Percentiles rank a stretch among this genome's conserved stretches.
Conservation (phyloP, 2,113 vertebrate species). For the Callorhinus ursinus region DNA sequence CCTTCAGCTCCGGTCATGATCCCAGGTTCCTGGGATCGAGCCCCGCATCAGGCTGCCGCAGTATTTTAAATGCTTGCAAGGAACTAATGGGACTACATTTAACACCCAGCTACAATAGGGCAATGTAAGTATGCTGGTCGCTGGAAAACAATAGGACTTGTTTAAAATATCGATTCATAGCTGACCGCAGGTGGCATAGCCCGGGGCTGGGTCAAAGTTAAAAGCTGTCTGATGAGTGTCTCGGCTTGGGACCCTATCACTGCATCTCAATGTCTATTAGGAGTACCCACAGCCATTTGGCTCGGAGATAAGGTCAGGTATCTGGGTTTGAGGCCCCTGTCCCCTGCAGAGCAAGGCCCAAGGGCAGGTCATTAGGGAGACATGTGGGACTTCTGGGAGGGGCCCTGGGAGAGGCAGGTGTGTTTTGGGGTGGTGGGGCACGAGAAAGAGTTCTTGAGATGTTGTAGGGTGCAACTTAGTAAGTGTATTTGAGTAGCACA, state of each 20-base stretch:
- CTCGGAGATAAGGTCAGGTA: background rate
- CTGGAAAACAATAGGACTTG: background rate
- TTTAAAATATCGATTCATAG: background rate
- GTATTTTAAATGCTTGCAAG: background rate
- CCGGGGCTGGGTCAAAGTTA: background rate
- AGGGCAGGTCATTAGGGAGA: background rate
- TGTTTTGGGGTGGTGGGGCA: background rate
- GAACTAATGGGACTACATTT: background rate
- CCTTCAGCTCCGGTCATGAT: no score
- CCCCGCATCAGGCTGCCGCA: no score
- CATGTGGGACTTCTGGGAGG: background rate
- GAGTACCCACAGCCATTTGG: background rate
- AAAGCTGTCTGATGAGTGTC: no score
- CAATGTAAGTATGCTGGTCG: fast-evolving
- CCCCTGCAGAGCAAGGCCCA: background rate
- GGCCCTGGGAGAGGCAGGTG: background rate
- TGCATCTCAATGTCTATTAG: background rate
- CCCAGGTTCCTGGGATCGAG: no score
- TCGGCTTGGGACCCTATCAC: background rate
- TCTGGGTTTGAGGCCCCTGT: background rate
- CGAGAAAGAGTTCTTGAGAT: background rate
- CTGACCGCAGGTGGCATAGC: fast-evolving
- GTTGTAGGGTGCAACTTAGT: background rate
- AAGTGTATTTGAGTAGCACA: background rate
- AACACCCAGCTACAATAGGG: background rate